phyloP scores from a whole-genome alignment of 1,140 invertebrate genomes.

The Drosophila bocqueti region DNA sequence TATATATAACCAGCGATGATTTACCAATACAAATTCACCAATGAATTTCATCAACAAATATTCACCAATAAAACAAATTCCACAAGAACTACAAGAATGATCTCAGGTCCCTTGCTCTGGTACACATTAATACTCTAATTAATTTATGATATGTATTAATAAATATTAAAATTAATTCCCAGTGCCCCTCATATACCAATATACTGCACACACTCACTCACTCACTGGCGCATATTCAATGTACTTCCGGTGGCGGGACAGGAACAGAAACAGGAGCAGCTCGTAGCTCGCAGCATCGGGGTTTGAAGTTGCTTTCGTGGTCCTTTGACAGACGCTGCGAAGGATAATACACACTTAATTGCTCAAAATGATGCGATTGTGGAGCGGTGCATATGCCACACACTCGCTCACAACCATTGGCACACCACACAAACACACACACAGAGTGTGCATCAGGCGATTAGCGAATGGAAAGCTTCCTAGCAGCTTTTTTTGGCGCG shows the following conservation, averaged over 20 bases:
- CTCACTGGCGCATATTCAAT: conserved; percentile 53
- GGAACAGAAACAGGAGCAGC: conserved; percentile 42
- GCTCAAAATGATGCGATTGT: conserved; percentile 81
- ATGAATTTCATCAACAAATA: not conserved
- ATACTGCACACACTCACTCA: conserved; percentile 27
- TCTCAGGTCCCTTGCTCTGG: not conserved
- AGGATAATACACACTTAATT: conserved; percentile 83
- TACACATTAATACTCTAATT: not conserved
- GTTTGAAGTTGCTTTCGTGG: conserved; percentile 65
- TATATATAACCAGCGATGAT: too few species aligned
- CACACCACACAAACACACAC: not conserved
- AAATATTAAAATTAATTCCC: not conserved
- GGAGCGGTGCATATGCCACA: conserved; percentile 67
- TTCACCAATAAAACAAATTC: not conserved
- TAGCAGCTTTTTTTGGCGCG: conserved; percentile 62
- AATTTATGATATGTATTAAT: not conserved
- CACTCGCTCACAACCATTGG: not conserved
- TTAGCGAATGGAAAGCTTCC: conserved; percentile 46
- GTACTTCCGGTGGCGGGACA: conserved; percentile 78
- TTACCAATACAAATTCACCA: not conserved
- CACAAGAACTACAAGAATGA: not conserved
- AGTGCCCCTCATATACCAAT: conserved; percentile 32
- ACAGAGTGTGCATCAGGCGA: conserved; percentile 25
- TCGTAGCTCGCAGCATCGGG: conserved; percentile 24
- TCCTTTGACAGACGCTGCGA: conserved; percentile 75